Percentiles rank a stretch among this genome's conserved stretches.
Evolutionary conservation across 2,888 invertebrate species (phyloP).

Genomic region (Pristionchus arcanus): DNA sequence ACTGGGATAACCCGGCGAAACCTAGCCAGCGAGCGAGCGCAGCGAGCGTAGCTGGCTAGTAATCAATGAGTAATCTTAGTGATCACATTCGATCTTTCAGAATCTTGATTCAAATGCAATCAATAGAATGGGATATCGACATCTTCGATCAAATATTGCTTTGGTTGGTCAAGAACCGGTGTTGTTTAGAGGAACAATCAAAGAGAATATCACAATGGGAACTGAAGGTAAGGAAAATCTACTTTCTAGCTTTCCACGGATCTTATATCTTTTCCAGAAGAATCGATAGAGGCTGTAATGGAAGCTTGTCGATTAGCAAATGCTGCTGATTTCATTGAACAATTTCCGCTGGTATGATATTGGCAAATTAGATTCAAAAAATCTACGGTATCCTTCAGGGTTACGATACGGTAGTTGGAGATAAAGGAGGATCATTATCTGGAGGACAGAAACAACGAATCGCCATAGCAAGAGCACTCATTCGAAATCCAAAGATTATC

Average conservation of each 20-base stretch:
- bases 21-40: too few relatives aligned
- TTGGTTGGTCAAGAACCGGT: conserved; percentile 94
- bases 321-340: conserved; percentile 79
- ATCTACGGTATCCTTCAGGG: conserved; percentile 26
- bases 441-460: conserved; percentile 52
- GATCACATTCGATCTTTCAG: not conserved
- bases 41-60: too few relatives aligned
- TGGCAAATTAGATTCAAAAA: not conserved
- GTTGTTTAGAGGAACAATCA: conserved; percentile 89
- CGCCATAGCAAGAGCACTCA: conserved; percentile 50
- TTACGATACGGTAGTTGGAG: conserved; percentile 48
- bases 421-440: conserved; percentile 27
- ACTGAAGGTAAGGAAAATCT: conserved; percentile 80
- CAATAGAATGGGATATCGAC: conserved; percentile 85
- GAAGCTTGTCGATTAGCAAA: conserved; percentile 79
- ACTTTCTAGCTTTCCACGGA: not conserved
- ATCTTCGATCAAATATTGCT: conserved; percentile 87
- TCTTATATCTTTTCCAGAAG: not conserved
- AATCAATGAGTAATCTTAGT: not conserved
- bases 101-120: conserved; percentile 82
- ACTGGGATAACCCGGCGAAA: too few relatives aligned
- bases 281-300: conserved; percentile 72
- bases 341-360: conserved; percentile 70
- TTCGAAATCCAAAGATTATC: conserved; percentile 48
- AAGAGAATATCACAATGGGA: conserved; percentile 93